Evolutionary conservation across 1,140 invertebrate species (phyloP).

Genomic region (Drosophila orosa): DNA sequence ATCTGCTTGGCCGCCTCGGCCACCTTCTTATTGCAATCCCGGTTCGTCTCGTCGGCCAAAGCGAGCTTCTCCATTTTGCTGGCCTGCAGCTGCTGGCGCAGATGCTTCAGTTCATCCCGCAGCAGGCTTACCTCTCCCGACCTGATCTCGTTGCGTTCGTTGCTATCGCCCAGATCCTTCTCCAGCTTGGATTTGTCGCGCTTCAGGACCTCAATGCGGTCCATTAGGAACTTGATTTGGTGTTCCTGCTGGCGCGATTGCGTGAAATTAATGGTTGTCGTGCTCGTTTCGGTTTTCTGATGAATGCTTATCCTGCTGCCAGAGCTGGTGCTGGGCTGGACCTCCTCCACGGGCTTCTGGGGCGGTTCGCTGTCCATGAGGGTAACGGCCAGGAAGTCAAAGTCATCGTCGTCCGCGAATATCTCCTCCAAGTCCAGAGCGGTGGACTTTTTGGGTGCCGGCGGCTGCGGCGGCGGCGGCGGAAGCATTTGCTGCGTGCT

Average conservation of each 20-base stretch:
- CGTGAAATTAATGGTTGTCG: constrained; percentile 25
- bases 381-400: constrained; percentile 46
- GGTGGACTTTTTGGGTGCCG: constrained; percentile 5
- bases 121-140: constrained; percentile 74
- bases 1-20: constrained; percentile 59
- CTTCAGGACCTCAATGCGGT: constrained; percentile 67
- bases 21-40: constrained; percentile 65
- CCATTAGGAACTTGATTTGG: constrained; percentile 74
- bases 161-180: constrained; percentile 60
- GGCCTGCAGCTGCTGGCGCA: constrained; percentile 67
- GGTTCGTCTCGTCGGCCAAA: constrained; percentile 50
- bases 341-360: not conserved
- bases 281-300: not conserved
- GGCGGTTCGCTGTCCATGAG: constrained; percentile 33
- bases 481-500: constrained; percentile 68
- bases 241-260: constrained; percentile 70
- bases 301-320: constrained; percentile 18
- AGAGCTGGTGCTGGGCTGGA: constrained; percentile 2
- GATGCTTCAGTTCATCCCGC: constrained; percentile 70
- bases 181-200: constrained; percentile 71
- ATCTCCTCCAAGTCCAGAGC: constrained; percentile 45
- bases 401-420: constrained; percentile 63
- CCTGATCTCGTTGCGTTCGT: constrained; percentile 58
- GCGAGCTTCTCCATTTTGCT: constrained; percentile 73
- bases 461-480: not conserved